Base-by-base conservation (phyloP, 2,888 invertebrate species). In the Anthophora plumipes region DNA sequence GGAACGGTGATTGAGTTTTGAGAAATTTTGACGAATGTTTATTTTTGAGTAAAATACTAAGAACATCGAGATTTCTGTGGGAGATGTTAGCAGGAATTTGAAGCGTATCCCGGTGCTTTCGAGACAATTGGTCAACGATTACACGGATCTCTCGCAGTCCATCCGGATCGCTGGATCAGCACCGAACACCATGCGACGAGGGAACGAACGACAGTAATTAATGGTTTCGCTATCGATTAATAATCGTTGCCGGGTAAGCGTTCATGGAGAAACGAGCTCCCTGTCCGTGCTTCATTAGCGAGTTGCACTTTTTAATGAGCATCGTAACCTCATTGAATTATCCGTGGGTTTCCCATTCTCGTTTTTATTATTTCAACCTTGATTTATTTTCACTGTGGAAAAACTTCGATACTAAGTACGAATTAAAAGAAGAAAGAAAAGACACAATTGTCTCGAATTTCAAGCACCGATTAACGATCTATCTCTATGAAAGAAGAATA, bases 151-250 rank as follows among this genome's bases (percentile, higher is more conserved):
- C 52, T 48, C 54, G 9, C 39, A n/a, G 54, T 69, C 39, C 25
- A 60, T 60, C 31, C 48, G 57, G 57, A 68, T 54, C 39, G 57
- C 43, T 59, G 52, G 60, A 70, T 69, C 55, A 55, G 31, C 82
- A 22, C 59, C 48, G 55, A 31, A 68, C 73, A 60, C 39, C 52
- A 25, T 55, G 37, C 37, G 63, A 76, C 48, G 37, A 71, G 55
- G 31, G 67, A 68, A 61, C 74, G 70, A 81, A 75, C 69, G 73
- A 80, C 67, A 57, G 70, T 86, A 86, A 84, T 87, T 84, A 77
- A 87, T 85, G 82, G 77, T 71, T 69, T 70, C 61, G 67, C 61
- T 59, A 70, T 76, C 75, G 76, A 81, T 76, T 72, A 75, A 80
- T 78, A 76, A 84, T 82, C 80, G 71, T 61, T 64, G 66, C 59